These are phyloP conservation scores for Neosilurus hyrtlii DNA, from an alignment of 2,797 vertebrate species.

Conservation along the genomic window DNA sequence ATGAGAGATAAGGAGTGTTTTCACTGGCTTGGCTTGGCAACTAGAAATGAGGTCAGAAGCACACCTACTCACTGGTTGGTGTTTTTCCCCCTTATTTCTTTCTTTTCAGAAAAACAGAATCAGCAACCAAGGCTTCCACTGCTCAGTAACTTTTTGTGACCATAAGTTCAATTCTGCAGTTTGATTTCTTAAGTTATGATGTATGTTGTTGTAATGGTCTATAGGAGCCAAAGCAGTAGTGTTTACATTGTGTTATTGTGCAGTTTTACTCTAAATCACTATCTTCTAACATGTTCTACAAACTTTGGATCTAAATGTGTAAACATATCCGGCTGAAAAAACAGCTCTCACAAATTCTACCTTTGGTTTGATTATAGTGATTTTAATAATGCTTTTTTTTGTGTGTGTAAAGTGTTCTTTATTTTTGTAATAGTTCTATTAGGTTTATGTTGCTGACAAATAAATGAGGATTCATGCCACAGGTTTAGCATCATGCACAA, in stretches of 20 bases:
- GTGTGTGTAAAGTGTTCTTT: neutral
- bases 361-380: neutral
- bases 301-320: neutral
- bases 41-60: slow-evolving; percentile 33
- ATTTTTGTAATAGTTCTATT: neutral
- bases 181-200: slow-evolving; percentile 15
- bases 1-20: slow-evolving; percentile 33
- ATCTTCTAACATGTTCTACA: neutral
- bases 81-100: neutral
- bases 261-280: neutral
- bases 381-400: neutral
- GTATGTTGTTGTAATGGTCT: neutral
- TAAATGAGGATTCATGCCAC: neutral
- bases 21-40: slow-evolving; percentile 18
- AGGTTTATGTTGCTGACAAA: neutral
- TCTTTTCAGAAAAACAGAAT: neutral
- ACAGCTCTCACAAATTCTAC: neutral
- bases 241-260: neutral
- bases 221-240: neutral
- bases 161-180: neutral
- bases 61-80: neutral
- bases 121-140: neutral
- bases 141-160: neutral
- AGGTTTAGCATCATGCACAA: neutral
- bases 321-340: neutral